These are phyloP conservation scores for Echinarachnius parma DNA, from an alignment of 53 echinoderm and acorn worm species.

Conservation along the genomic window DNA sequence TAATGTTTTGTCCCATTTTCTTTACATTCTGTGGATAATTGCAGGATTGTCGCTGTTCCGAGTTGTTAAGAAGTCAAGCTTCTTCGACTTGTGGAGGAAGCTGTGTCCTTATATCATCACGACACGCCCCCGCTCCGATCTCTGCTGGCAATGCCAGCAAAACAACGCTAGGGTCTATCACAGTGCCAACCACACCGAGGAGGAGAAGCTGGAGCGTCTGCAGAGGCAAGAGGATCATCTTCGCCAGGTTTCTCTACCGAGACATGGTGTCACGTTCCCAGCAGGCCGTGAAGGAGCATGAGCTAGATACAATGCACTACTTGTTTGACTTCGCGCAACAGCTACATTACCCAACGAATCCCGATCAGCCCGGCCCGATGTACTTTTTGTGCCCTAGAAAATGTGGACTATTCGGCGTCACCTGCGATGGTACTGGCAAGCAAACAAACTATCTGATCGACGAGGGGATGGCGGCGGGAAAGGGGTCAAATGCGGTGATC, in stretches of 20 bases:
- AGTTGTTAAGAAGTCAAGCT: too few relatives aligned
- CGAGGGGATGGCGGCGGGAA: too few relatives aligned
- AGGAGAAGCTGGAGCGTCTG: conserved; percentile 8
- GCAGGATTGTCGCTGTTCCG: too few relatives aligned
- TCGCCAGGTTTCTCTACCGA: conserved; percentile 23
- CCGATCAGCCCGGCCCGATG: conserved; percentile 55
- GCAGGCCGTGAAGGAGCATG: conserved; percentile 16
- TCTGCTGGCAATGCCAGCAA: conserved; percentile 54
- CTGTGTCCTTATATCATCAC: conserved; percentile 44
- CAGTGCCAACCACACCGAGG: conserved; percentile 42
- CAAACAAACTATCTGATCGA: conserved; percentile 73
- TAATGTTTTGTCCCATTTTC: too few relatives aligned
- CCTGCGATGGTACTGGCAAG: conserved; percentile 34
- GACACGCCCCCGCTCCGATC: conserved; percentile 34
- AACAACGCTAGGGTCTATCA: conserved; percentile 29
- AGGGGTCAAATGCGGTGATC: too few relatives aligned
- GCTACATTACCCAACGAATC: conserved; percentile 50
- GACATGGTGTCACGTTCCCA: conserved; percentile 24
- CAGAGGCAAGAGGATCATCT: conserved; percentile 47
- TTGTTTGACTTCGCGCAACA: conserved; percentile 65
- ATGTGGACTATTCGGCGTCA: conserved; percentile 50
- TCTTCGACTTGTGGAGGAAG: conserved; percentile 47
- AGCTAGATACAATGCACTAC: conserved; percentile 37
- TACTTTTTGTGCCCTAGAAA: conserved; percentile 56
- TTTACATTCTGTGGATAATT: too few relatives aligned